Evolutionary conservation across 2,113 vertebrate genomes (phyloP).

Genomic region (Sisor rabdophorus): DNA sequence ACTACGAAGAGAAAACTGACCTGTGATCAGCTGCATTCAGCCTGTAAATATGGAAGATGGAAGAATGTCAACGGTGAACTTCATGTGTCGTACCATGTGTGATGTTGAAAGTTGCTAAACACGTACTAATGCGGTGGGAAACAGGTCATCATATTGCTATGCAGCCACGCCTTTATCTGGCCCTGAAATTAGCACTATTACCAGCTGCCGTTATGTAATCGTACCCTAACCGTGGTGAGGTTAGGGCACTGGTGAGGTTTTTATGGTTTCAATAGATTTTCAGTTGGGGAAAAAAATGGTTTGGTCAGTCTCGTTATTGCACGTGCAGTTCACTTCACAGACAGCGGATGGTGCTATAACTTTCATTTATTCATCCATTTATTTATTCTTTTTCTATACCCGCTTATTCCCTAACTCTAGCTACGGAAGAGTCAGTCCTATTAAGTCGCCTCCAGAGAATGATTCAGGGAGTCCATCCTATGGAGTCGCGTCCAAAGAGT

Average conservation of each 20-base stretch:
- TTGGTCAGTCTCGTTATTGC: background rate
- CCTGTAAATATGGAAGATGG: background rate
- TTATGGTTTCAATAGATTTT: background rate
- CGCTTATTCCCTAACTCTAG: too few species aligned
- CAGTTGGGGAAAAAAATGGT: background rate
- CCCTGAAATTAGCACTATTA: background rate
- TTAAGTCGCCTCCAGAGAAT: too few species aligned
- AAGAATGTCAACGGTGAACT: background rate
- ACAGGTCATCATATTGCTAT: background rate
- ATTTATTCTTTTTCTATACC: too few species aligned
- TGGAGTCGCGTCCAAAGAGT: too few species aligned
- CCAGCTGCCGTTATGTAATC: background rate
- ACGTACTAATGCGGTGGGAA: background rate
- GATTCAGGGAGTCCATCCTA: too few species aligned
- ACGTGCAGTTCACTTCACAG: background rate
- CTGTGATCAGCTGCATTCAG: constrained; percentile 65
- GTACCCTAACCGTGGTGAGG: too few species aligned
- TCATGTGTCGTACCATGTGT: too few species aligned
- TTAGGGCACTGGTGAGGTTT: too few species aligned
- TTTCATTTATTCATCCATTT: too few species aligned
- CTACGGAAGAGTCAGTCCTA: too few species aligned
- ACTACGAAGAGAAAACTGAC: constrained; percentile 80
- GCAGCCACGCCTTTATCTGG: background rate
- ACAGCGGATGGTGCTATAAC: background rate
- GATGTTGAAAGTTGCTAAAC: background rate